Evolutionary conservation across 1,140 invertebrate species (phyloP).

Genomic region (Bactericera cockerelli): DNA sequence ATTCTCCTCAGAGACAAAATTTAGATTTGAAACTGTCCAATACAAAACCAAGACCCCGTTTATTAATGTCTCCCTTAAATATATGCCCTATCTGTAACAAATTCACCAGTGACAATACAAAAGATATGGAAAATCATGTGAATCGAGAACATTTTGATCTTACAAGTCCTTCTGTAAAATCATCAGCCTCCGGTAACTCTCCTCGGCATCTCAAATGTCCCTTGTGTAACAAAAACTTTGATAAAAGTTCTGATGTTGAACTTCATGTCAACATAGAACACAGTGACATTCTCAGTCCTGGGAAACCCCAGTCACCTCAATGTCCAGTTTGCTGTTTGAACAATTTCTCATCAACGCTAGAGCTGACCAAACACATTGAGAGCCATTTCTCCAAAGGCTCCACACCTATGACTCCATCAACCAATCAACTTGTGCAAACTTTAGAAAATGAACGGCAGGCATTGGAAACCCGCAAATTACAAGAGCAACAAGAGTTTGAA

Average conservation of each 20-base stretch:
- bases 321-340: slow-evolving; percentile 39
- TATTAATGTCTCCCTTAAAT: not conserved
- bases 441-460: slow-evolving; percentile 45
- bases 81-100: not conserved
- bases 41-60: not conserved
- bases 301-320: slow-evolving; percentile 21
- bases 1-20: not conserved
- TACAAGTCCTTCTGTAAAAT: slow-evolving; percentile 50
- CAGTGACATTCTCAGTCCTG: slow-evolving; percentile 48
- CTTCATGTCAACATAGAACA: slow-evolving; percentile 75
- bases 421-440: slow-evolving; percentile 38
- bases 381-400: slow-evolving; percentile 39
- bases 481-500: slow-evolving; percentile 67
- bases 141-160: slow-evolving; percentile 69
- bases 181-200: slow-evolving; percentile 29
- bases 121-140: slow-evolving; percentile 65
- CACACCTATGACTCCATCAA: slow-evolving; percentile 14
- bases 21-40: slow-evolving; percentile 1
- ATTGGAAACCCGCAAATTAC: slow-evolving; percentile 47
- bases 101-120: slow-evolving; percentile 38
- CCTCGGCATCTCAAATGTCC: slow-evolving; percentile 43
- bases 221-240: slow-evolving; percentile 52
- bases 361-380: slow-evolving; percentile 48
- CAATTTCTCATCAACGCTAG: slow-evolving; percentile 34
- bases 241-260: slow-evolving; percentile 58